These are phyloP conservation scores for Eubucco bourcierii DNA, from an alignment of 2,113 vertebrate genomes.

Conservation along the genomic window DNA sequence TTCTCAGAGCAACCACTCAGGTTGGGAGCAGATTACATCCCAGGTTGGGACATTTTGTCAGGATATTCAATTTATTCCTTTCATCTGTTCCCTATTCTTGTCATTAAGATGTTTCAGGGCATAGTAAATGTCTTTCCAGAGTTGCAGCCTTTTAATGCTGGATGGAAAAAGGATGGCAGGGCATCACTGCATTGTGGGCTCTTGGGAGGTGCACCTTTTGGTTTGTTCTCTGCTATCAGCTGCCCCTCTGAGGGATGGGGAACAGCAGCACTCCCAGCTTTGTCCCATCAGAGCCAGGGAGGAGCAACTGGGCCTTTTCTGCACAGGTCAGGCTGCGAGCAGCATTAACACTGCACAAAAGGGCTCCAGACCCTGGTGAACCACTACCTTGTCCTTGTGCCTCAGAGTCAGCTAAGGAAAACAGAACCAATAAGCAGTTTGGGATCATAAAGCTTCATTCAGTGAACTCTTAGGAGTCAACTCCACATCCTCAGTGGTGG, in stretches of 20 bases:
- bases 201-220: background rate
- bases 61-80: background rate
- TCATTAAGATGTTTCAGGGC: background rate
- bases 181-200: background rate
- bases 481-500: accelerated
- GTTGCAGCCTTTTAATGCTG: background rate
- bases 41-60: background rate
- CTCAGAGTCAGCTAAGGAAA: background rate
- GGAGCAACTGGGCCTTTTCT: background rate
- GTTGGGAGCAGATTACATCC: background rate
- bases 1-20: background rate
- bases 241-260: background rate
- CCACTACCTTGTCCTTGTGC: background rate
- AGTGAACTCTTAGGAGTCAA: background rate
- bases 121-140: background rate
- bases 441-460: background rate
- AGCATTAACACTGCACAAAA: accelerated
- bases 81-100: background rate
- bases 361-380: background rate
- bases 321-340: background rate
- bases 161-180: accelerated
- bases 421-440: background rate
- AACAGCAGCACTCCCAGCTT: background rate
- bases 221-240: background rate
- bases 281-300: accelerated